Conservation (phyloP, 2,797 vertebrate species). For the Synanceia verrucosa region DNA sequence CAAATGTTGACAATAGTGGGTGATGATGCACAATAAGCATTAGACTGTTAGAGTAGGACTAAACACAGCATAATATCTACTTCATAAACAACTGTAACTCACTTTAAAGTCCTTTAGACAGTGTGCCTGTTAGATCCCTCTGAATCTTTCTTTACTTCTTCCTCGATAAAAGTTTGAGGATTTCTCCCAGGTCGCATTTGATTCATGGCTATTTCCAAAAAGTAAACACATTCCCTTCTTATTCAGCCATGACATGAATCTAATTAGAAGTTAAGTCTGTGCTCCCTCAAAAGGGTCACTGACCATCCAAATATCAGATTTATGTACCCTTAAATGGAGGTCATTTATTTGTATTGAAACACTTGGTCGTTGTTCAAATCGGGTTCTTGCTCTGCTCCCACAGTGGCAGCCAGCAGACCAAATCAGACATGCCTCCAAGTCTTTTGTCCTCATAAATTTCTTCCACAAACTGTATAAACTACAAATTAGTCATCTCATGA, state of each 20-base stretch:
- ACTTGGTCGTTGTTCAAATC: conserved; percentile 39
- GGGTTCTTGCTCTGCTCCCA: conserved; percentile 44
- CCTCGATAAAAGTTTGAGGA: conserved; percentile 20
- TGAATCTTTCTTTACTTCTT: conserved; percentile 24
- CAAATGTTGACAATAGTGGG: conserved; percentile 19
- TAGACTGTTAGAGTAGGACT: conserved; percentile 15
- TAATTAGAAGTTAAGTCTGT: conserved; percentile 44
- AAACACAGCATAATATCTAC: conserved; percentile 13
- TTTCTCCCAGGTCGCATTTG: conserved; percentile 50
- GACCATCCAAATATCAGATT: conserved; percentile 44
- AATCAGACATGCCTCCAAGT: conserved; percentile 42
- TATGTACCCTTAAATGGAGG: conserved; percentile 59
- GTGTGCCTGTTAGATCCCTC: conserved; percentile 11
- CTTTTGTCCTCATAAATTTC: conserved; percentile 59
- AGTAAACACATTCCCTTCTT: conserved; percentile 68
- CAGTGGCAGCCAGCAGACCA: conserved; percentile 80
- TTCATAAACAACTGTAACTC: conserved; percentile 10
- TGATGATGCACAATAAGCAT: conserved; percentile 27
- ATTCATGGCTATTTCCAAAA: conserved; percentile 50
- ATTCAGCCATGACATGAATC: conserved; percentile 56
- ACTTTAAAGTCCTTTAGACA: conserved; percentile 7
- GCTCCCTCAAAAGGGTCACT: conserved; percentile 47
- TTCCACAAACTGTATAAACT: conserved; percentile 52
- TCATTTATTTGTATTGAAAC: conserved; percentile 52
- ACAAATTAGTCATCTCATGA: conserved; percentile 42